These are phyloP conservation scores for Fulmarus glacialis DNA, from an alignment of 2,113 vertebrate genomes.

Conservation along the genomic window DNA sequence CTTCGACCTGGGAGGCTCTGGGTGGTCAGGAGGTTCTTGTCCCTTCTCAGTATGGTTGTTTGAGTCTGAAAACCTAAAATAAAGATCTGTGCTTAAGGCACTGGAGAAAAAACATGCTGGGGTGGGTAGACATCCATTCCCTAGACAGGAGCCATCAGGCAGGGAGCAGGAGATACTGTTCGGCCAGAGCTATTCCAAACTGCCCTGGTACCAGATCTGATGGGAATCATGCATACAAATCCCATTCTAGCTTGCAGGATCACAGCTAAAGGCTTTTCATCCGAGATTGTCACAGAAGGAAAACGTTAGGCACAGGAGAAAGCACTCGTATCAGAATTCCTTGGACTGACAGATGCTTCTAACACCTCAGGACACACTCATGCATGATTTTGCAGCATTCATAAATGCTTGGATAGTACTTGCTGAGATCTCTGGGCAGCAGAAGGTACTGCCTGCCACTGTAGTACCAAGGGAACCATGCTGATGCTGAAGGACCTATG, in stretches of 20 bases:
- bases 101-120: background rate
- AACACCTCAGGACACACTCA: background rate
- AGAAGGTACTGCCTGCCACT: background rate
- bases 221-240: accelerated
- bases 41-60: background rate
- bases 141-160: background rate
- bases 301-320: background rate
- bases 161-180: background rate
- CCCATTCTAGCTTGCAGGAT: background rate
- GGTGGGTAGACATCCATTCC: background rate
- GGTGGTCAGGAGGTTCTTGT: background rate
- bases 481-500: background rate
- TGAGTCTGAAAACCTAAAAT: background rate
- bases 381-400: background rate
- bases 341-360: background rate
- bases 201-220: background rate
- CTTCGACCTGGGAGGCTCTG: background rate
- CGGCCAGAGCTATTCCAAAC: background rate
- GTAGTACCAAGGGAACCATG: background rate
- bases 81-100: background rate
- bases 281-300: background rate
- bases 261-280: background rate
- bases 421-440: background rate
- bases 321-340: background rate
- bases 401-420: background rate